A percentile compares a stretch with the other conserved stretches of the same genome.
phyloP scores from a whole-genome alignment of 2,888 invertebrate species.

The Fragum whitleyi region DNA sequence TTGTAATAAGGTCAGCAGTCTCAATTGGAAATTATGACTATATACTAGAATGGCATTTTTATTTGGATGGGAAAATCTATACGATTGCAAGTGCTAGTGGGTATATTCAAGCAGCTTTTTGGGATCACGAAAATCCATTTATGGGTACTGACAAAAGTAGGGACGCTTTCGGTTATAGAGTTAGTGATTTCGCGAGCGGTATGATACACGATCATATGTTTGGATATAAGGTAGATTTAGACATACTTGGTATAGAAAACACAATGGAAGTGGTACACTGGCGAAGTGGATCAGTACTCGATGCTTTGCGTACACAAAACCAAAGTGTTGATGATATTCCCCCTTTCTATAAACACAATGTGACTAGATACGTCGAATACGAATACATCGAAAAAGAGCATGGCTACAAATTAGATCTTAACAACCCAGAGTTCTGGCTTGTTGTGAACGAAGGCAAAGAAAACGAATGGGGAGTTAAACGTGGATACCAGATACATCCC shows the following conservation, averaged over 20 bases:
- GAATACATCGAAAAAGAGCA: conserved; percentile 44
- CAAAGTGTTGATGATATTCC: conserved; percentile 42
- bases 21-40: conserved; percentile 76
- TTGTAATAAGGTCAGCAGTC: conserved; percentile 66
- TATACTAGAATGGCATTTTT: conserved; percentile 70
- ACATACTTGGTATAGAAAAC: conserved; percentile 66
- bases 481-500: conserved; percentile 68
- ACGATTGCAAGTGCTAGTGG: conserved; percentile 65
- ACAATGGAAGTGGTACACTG: conserved; percentile 69
- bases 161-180: conserved; percentile 70
- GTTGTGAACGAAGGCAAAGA: conserved; percentile 63
- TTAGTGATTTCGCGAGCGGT: conserved; percentile 61
- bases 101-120: conserved; percentile 69
- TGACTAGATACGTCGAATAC: conserved; percentile 62
- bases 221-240: conserved; percentile 73
- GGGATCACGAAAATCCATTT: conserved; percentile 64
- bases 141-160: conserved; percentile 51
- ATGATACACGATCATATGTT: conserved; percentile 73
- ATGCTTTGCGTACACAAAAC: conserved; percentile 59
- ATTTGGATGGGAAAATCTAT: conserved; percentile 68
- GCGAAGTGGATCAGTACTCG: conserved; percentile 64
- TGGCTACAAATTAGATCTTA: conserved; percentile 43
- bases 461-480: conserved; percentile 69
- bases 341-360: conserved; percentile 60
- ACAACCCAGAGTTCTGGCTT: conserved; percentile 57